Evolutionary conservation across 2,797 vertebrate species (phyloP), one percentile per base, ranked within the genome.

Genomic region (Clarias platycephalus): DNA sequence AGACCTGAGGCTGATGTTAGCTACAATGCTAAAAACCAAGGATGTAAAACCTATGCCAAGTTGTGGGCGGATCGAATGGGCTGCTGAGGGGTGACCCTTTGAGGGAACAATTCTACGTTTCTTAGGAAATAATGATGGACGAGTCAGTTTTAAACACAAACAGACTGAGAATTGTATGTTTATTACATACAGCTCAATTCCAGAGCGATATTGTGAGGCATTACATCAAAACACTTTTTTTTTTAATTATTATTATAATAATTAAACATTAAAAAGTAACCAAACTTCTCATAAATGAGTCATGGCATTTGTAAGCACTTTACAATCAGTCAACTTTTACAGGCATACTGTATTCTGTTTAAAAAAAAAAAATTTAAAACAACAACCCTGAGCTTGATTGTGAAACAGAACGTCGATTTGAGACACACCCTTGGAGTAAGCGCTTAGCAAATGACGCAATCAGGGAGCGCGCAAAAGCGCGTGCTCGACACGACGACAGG

Each of bases 401-500:
- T 28, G n/a, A 53, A 57, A 31, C 26, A 28, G 18, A 2, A 15
- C 22, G 68, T 72, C 57, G 81, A 64, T 64, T 83, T 75, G 70
- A 49, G 37, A 83, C 81, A 13, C 26, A 64, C 58, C 81, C 81
- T 20, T 16, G 20, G 13, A 31, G 13, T 4, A 24, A 31, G 22
- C 22, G 13, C 24, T 12, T 55, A 31, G 44, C 16, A 0, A n/a
- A 62, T 58, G 83, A 78, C 76, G 83, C 37, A 66, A 63, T 28
- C 40, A n/a, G 37, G 77, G 83, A 34, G 82, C 85, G 83, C 83
- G 83, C 87, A 13, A 49, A 49, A 12, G 70, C 53, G 58, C 84
- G 60, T 58, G 24, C 58, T 24, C 70, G 70, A 55, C 26, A 18
- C 84, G 0, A 20, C 5, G 26, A 28, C 83, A 8, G 77, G 40